Conservation (phyloP, 1,140 invertebrate species). For the Catajapyx aquilonaris region DNA sequence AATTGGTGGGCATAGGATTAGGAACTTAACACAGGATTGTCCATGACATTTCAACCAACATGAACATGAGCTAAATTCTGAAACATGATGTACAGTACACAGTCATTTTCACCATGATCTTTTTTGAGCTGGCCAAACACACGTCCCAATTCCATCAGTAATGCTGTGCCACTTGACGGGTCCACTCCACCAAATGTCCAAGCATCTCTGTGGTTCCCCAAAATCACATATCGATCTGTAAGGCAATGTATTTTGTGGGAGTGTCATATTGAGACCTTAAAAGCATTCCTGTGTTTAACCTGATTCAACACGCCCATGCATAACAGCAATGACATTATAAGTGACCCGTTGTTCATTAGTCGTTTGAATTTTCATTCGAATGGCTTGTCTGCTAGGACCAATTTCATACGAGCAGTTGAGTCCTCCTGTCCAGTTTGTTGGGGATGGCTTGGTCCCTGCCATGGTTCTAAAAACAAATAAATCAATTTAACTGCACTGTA, state of each 20-base stretch:
- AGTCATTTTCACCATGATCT: conserved; percentile 11
- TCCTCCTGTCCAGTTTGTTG: conserved; percentile 18
- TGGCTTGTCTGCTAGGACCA: conserved; percentile 13
- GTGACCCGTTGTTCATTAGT: conserved; percentile 13
- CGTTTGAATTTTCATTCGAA: conserved; percentile 13
- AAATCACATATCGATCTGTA: conserved; percentile 27
- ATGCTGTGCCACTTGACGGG: conserved; percentile 26
- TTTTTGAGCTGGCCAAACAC: conserved; percentile 22
- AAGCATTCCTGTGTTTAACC: background rate
- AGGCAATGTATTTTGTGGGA: background rate
- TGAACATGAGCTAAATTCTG: background rate
- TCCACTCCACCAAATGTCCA: conserved; percentile 33
- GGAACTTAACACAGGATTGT: too few species aligned
- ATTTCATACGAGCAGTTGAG: conserved; percentile 20
- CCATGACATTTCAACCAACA: background rate
- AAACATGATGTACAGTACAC: background rate
- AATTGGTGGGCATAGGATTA: too few species aligned
- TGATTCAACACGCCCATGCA: background rate
- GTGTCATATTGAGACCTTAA: background rate
- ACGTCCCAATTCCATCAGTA: conserved; percentile 26
- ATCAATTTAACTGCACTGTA: too few species aligned
- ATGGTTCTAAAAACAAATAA: too few species aligned
- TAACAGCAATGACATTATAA: conserved; percentile 12
- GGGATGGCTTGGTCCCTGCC: conserved; percentile 12
- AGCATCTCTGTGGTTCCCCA: conserved; percentile 35